Base-by-base conservation (phyloP, 2,797 vertebrate species). In the Loriculus beryllinus region DNA sequence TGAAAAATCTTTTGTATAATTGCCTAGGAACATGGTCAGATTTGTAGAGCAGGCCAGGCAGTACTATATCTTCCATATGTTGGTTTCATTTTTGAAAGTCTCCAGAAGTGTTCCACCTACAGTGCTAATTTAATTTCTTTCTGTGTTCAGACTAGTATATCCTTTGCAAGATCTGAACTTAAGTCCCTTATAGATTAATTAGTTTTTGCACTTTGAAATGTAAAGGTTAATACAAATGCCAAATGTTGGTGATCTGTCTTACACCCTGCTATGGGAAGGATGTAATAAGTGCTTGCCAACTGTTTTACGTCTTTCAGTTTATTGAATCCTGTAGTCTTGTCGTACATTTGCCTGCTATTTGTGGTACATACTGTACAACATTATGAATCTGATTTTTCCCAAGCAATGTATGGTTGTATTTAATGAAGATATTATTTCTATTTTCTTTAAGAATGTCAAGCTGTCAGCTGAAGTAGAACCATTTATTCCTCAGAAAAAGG, bases 391-490 rank as follows among this genome's bases (percentile, higher is more conserved):
- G 22, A 35, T 4, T 65, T 78, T 87, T 89, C 19, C 18, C 10
- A 9, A 82, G 26, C 6, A 37, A 11, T 43, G 60, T 40, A 23
- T 35, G 17, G 26, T 33, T 64, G 14, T 78, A 69, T 77, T 63
- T 93, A 95, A 86, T 82, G 4, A 88, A 85, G 65, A 29, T 19
- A 4, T 63, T 76, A 9, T 88, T 89, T 79, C 57, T 92, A 35
- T 78, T 82, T 60, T 96, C 28, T 95, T 80, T 76, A 97, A 99
- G 99, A 99, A 99, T 98, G 98, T 99, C 96, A 99, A 99, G 97
- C 98, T 99, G 90, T 99, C 99, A 91, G 99, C 99, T 70, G 99
- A 99, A 98, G 99, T 99, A 88, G 99, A 99, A 96, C 99, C 99
- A 3, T 99, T 99, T 97, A 98, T 99, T 98, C 99, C 99, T 83